Evolutionary conservation across 2,113 vertebrate genomes (phyloP), one percentile per base, ranked within the genome.

Genomic region (Origma solitaria): DNA sequence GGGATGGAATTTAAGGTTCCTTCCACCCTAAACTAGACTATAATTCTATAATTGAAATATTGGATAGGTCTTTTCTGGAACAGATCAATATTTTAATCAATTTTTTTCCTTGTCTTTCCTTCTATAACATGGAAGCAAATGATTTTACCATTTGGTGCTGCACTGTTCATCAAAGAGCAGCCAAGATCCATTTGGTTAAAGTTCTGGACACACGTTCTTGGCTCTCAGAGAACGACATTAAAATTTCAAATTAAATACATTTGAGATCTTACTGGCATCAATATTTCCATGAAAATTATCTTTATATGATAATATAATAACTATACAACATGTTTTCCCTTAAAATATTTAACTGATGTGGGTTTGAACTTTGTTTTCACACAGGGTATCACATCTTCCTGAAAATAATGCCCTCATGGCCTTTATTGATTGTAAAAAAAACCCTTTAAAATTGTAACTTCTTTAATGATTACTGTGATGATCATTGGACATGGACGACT

Each of bases 1-100:
- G 31, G 21, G 11, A 0, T 35, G 25, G 6, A 9, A 0, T 58
- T 66, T 50, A 0, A 5, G 16, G 2, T 18, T 7, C 21, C 15
- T 60, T 1, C 17, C 7, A 51, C 3, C 9, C 5, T 12, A 69
- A 60, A 37, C 9, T 54, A 61, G 2, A 2, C 38, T 19, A 10
- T 25, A 17, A 44, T 28, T 51, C 33, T 38, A 7, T 53, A 35
- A 45, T 28, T 60, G 22, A 53, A 8, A 61, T 86, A 38, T 64
- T 61, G 44, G 6, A 8, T 13, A 35, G 2, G 7, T 33, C 9
- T 82, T 47, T 56, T 27, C 25, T 73, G 64, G 50, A 51, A 23
- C 3, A 10, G 22, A 25, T 10, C 5, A 62, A 38, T 72, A 57
- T 7, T 44, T 4, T 42, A 51, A 45, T 20, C 9, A 16, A 1